Conservation (phyloP, 2,888 invertebrate genomes). For the Exephanes ischioxanthus region DNA sequence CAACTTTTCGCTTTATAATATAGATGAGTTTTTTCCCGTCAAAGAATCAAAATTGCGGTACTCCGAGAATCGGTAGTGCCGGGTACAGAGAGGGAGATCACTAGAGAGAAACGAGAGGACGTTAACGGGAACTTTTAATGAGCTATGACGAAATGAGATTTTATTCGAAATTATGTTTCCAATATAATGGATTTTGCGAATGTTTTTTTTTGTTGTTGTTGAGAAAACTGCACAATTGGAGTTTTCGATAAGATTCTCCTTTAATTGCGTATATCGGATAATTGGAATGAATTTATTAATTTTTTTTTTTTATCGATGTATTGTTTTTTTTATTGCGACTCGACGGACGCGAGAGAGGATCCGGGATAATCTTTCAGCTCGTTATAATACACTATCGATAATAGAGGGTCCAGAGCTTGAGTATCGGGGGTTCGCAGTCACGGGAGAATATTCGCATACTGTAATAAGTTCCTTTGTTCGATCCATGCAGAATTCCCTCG, state of each 20-base stretch:
- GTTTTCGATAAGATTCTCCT: no score
- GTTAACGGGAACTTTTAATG: background rate
- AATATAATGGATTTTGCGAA: background rate
- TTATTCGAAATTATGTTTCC: background rate
- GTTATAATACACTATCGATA: slow-evolving; percentile 1
- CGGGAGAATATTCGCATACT: slow-evolving; percentile 24
- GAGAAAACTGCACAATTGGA: background rate
- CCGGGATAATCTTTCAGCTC: background rate
- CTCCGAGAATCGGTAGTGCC: background rate
- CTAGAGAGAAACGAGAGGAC: background rate
- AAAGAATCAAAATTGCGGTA: background rate
- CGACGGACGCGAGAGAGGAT: background rate
- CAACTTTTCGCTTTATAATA: background rate
- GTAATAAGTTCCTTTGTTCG: slow-evolving; percentile 59
- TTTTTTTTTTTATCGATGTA: background rate
- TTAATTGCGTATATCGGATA: no score
- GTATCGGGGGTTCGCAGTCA: background rate
- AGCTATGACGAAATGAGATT: background rate
- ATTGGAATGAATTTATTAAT: background rate
- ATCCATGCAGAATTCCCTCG: slow-evolving; percentile 33
- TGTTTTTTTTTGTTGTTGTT: background rate
- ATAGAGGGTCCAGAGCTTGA: slow-evolving; percentile 3
- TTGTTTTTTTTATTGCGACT: background rate
- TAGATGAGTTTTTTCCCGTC: slow-evolving; percentile 15
- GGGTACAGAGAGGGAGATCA: background rate